Evolutionary conservation across 2,888 invertebrate genomes (phyloP).

Genomic region (Agonopterix subpropinquella): DNA sequence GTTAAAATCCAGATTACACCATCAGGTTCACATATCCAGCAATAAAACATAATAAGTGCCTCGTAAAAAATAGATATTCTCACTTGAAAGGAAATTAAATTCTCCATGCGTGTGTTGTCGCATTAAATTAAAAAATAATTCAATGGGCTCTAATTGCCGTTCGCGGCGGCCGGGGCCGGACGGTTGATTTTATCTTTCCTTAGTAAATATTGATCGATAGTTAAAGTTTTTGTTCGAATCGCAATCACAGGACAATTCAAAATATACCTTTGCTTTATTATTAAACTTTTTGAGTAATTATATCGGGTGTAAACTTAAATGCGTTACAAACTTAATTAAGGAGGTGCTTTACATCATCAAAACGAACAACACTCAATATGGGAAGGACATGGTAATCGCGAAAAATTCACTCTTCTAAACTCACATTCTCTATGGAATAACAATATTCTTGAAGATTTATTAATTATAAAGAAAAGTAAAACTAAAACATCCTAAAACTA

Average conservation of each 20-base stretch:
- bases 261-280: no score
- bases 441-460: no score
- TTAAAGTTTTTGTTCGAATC: constrained; percentile 26
- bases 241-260: constrained; percentile 20
- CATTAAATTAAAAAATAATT: constrained; percentile 44
- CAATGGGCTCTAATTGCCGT: constrained; percentile 34
- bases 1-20: neutral
- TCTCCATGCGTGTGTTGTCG: constrained; percentile 33
- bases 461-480: no score
- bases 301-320: no score
- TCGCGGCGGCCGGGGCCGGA: constrained; percentile 20
- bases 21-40: neutral
- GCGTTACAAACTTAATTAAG: no score
- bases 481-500: no score
- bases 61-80: constrained; percentile 12
- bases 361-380: no score
- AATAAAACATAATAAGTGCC: neutral
- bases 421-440: no score
- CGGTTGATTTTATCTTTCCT: constrained; percentile 36
- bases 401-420: no score
- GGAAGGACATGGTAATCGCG: no score
- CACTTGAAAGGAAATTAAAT: constrained; percentile 29
- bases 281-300: no score
- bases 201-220: constrained; percentile 32
- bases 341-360: no score